These are phyloP conservation scores for Rhipidura dahli DNA, from an alignment of 2,113 vertebrate species.

Conservation along the genomic window DNA sequence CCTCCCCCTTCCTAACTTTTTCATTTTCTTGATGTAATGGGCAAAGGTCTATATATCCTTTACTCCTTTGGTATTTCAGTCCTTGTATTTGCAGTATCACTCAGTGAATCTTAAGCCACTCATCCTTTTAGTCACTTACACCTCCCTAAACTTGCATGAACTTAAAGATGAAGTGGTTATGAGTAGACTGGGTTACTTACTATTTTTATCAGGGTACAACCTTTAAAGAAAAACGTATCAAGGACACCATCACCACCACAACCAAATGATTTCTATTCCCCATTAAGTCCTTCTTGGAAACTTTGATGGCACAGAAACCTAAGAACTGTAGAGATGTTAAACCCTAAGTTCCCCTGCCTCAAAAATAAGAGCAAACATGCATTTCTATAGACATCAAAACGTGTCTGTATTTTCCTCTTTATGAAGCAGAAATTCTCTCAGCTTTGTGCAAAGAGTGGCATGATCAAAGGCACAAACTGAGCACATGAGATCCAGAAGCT, in stretches of 20 bases:
- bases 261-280: constrained; percentile 56
- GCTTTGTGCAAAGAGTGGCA: constrained; percentile 50
- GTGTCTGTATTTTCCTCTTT: constrained; percentile 51
- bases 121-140: constrained; percentile 60
- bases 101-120: constrained; percentile 65
- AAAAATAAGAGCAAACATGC: constrained; percentile 61
- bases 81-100: constrained; percentile 65
- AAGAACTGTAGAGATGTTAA: constrained; percentile 29
- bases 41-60: constrained; percentile 69
- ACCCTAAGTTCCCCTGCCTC: constrained; percentile 36
- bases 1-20: constrained; percentile 63
- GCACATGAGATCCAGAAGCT: neutral
- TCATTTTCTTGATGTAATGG: constrained; percentile 64
- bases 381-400: constrained; percentile 56
- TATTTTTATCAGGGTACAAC: constrained; percentile 38
- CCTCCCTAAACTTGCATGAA: constrained; percentile 59
- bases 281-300: constrained; percentile 33
- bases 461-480: constrained; percentile 57
- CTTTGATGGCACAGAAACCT: constrained; percentile 39
- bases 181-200: constrained; percentile 18
- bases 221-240: neutral
- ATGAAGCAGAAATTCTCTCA: constrained; percentile 40
- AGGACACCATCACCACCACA: constrained; percentile 19
- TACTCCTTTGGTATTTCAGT: constrained; percentile 72
- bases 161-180: constrained; percentile 57